Conservation (phyloP, 2,113 vertebrate species). For the Crotalus horridus region DNA sequence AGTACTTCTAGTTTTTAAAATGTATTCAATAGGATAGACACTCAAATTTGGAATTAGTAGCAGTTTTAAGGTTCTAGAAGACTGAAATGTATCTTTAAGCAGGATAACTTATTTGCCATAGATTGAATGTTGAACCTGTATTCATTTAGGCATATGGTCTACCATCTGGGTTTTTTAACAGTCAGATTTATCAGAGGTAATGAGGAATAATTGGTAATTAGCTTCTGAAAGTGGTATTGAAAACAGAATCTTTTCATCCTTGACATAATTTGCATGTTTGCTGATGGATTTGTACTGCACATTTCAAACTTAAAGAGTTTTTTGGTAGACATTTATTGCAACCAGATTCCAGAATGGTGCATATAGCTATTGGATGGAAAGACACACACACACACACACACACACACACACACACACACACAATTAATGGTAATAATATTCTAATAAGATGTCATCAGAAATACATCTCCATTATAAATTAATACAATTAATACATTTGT, state of each 20-base stretch:
- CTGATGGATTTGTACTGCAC: neutral
- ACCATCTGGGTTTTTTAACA: neutral
- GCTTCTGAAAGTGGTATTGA: neutral
- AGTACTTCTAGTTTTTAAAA: neutral
- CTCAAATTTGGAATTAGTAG: neutral
- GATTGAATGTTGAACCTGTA: neutral
- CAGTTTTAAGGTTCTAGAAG: neutral
- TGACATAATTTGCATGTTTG: neutral
- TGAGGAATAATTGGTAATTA: neutral
- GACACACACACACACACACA: neutral
- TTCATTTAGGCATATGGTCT: neutral
- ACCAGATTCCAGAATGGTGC: neutral
- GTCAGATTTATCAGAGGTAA: neutral
- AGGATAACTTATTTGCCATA: neutral
- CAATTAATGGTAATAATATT: too few species aligned
- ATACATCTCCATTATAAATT: too few species aligned
- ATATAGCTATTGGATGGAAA: neutral
- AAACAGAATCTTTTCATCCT: neutral
- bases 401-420: neutral
- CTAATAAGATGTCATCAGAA: too few species aligned
- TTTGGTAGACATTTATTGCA: neutral
- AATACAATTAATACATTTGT: too few species aligned
- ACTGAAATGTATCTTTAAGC: neutral
- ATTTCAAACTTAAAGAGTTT: neutral
- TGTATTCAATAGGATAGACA: neutral